Evolutionary conservation across 2,113 vertebrate genomes (phyloP), one percentile per base, ranked within the genome.

Genomic region (Psophia crepitans): DNA sequence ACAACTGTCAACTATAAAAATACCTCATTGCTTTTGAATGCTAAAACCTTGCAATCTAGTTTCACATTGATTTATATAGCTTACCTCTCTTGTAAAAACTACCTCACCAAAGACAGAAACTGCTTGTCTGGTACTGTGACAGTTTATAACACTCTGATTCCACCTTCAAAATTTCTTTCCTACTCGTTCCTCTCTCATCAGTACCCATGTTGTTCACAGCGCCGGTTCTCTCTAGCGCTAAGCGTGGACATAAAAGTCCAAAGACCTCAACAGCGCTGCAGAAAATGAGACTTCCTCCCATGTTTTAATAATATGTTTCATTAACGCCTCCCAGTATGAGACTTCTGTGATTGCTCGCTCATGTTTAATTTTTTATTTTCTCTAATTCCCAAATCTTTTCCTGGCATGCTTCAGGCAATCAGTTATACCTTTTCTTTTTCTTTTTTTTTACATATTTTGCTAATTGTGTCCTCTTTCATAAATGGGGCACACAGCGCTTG

Each of bases 81-180:
- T 96, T 94, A 71, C 75, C 89, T 92, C 81, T 61, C 87, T n/a
- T 78, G 84, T 82, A 89, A 87, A 97, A 96, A 71, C 76, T 21
- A 51, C 76, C 89, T 95, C 76, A 33, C 79, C 92, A 33, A 22
- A 4, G 1, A 43, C 92, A 43, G 61, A 58, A 91, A 58, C 86
- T 92, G 94, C 86, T 53, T 54, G 63, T 57, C 88, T 95, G 87
- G 46, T 84, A 74, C 76, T 33, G n/a, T 49, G 80, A 78, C 77
- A 87, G 90, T 91, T 90, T 89, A 74, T 30, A 95, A 66, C 33
- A 17, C 91, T 9, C 23, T 44, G 53, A 85, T 89, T 91, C 76
- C 77, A 71, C 64, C 94, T 51, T 12, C 69, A 75, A 43, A 84
- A 73, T 61, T 33, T 37, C 80, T 91, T 89, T 68, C 73, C 76